These are phyloP conservation scores for Lindbergichthys nudifrons DNA, from an alignment of 2,797 vertebrate genomes.

Conservation along the genomic window DNA sequence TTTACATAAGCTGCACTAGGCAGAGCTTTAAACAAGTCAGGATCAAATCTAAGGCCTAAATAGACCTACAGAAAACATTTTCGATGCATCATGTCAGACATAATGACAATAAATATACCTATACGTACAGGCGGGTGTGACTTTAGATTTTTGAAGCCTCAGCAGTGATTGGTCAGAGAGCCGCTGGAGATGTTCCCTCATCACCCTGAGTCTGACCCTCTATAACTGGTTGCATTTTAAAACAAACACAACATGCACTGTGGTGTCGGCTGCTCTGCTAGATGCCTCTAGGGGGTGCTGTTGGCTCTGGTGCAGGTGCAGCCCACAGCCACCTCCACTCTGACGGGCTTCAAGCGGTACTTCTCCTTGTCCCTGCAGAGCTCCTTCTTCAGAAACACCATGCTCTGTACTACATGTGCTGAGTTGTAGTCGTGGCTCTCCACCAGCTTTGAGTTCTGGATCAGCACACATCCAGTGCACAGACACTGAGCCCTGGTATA, in stretches of 20 bases:
- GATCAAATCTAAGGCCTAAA: conserved; percentile 11
- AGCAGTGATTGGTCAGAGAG: neutral
- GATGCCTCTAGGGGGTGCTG: conserved; percentile 1
- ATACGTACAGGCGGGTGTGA: conserved; percentile 21
- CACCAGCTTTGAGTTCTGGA: fast-evolving
- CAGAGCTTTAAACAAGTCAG: conserved; percentile 34
- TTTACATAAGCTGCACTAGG: conserved; percentile 33
- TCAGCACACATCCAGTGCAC: conserved; percentile 88
- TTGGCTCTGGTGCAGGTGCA: conserved; percentile 87
- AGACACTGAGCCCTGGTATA: conserved; percentile 87
- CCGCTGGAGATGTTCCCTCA: neutral
- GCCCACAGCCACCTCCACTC: conserved; percentile 78
- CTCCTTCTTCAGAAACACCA: conserved; percentile 83
- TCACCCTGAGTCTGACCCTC: neutral
- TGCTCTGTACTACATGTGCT: conserved; percentile 67
- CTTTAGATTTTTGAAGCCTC: conserved; percentile 31
- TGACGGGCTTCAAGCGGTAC: conserved; percentile 44
- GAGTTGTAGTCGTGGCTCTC: conserved; percentile 85
- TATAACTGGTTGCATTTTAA: conserved; percentile 78
- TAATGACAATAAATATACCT: conserved; percentile 43
- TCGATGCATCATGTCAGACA: conserved; percentile 12
- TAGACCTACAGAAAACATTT: conserved; percentile 20
- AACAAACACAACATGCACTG: conserved; percentile 80
- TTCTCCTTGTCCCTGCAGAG: conserved; percentile 61
- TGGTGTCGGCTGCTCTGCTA: conserved; percentile 56